Evolutionary conservation across 2,113 vertebrate species (phyloP).

Genomic region (Cricetomys ansorgei): DNA sequence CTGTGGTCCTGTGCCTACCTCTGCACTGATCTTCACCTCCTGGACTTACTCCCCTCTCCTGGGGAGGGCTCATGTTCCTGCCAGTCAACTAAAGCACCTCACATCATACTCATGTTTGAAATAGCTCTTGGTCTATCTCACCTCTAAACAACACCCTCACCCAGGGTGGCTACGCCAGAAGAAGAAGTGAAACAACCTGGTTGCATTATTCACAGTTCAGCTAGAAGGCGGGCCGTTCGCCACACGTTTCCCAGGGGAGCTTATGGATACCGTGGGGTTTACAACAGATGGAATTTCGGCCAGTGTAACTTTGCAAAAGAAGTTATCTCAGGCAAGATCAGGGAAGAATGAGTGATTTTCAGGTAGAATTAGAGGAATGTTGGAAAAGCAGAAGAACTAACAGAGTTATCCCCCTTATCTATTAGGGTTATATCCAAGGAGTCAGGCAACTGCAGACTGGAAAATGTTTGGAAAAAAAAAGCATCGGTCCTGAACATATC

Average conservation of each 20-base stretch:
- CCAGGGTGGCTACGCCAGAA: background rate
- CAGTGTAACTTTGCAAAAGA: slow-evolving; percentile 23
- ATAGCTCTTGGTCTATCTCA: background rate
- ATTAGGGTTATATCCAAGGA: background rate
- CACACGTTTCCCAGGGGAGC: background rate
- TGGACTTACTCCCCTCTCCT: background rate
- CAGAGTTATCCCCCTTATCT: background rate
- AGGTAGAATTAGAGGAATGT: slow-evolving; percentile 5
- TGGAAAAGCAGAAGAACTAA: slow-evolving; percentile 12
- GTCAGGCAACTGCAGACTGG: background rate
- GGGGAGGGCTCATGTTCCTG: accelerated
- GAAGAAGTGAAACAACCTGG: background rate
- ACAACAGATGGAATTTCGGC: background rate
- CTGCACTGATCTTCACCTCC: background rate
- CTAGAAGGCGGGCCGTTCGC: background rate
- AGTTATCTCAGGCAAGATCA: slow-evolving; percentile 32
- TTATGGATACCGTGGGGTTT: background rate
- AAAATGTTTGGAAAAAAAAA: background rate
- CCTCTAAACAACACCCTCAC: background rate
- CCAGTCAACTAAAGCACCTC: background rate
- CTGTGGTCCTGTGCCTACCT: background rate
- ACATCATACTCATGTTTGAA: background rate
- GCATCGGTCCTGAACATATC: background rate
- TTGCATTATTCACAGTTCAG: background rate
- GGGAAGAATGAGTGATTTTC: slow-evolving; percentile 7